Conservation (phyloP, 2,113 vertebrate genomes). For the Microcebus jonahi region DNA sequence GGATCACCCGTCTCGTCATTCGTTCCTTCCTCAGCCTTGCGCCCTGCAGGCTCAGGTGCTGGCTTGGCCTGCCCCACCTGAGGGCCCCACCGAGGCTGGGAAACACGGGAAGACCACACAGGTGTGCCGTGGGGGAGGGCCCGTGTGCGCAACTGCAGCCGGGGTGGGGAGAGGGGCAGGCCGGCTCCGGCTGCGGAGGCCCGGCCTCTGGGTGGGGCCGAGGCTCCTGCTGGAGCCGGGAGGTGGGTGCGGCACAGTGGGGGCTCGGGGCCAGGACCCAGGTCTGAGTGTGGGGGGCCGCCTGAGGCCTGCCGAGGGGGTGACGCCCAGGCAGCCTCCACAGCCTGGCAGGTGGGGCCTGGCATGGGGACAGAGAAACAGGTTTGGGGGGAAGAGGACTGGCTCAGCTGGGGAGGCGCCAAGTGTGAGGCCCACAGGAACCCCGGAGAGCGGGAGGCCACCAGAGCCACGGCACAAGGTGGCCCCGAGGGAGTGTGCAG, state of each 20-base stretch:
- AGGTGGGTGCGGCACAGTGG: neutral
- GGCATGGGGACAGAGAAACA: neutral
- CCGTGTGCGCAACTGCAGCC: neutral
- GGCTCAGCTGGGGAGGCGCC: rapidly evolving
- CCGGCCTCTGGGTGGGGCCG: neutral
- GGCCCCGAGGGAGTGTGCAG: neutral
- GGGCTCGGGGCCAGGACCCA: neutral
- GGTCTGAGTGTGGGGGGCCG: rapidly evolving
- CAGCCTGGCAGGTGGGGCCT: neutral
- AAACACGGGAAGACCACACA: neutral
- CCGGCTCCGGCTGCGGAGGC: rapidly evolving
- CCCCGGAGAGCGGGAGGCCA: neutral
- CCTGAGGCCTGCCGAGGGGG: neutral
- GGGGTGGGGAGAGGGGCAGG: neutral
- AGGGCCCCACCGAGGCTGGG: neutral
- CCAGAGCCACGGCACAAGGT: too few species aligned
- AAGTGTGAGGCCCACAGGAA: neutral
- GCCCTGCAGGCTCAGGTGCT: rapidly evolving
- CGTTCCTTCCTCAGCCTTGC: neutral
- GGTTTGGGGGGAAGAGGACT: rapidly evolving
- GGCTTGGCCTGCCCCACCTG: neutral
- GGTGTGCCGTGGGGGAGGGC: neutral
- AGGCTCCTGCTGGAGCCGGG: rapidly evolving
- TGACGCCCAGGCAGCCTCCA: neutral
- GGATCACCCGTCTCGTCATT: rapidly evolving